These are phyloP conservation scores for Dasypolia templi DNA, from an alignment of 2,888 invertebrate species.

Conservation along the genomic window DNA sequence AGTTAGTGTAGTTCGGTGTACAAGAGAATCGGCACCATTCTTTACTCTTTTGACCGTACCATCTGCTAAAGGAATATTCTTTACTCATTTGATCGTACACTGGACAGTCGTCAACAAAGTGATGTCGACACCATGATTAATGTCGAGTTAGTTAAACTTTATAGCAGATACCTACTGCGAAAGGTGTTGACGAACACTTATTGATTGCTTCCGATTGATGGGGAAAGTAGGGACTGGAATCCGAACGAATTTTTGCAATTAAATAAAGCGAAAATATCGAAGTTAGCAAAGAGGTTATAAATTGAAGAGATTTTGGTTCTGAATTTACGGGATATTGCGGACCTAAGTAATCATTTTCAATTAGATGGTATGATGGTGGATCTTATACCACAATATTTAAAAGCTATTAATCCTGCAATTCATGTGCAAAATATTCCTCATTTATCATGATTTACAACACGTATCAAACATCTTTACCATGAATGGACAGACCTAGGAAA, in stretches of 20 bases:
- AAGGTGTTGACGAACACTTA: slow-evolving; percentile 38
- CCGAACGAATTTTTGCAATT: slow-evolving; percentile 12
- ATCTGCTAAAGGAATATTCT: too few species aligned
- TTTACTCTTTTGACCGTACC: too few species aligned
- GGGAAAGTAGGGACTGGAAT: slow-evolving; percentile 32
- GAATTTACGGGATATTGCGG: not conserved
- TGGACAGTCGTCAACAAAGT: not conserved
- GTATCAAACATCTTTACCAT: not conserved
- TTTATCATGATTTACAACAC: slow-evolving; percentile 14
- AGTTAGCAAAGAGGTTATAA: not conserved
- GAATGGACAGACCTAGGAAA: slow-evolving; percentile 6
- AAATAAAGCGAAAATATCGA: not conserved
- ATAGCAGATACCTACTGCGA: slow-evolving; percentile 31
- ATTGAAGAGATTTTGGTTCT: not conserved
- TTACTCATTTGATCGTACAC: slow-evolving; percentile 6
- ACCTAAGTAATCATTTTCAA: not conserved
- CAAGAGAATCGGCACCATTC: too few species aligned
- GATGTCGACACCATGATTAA: slow-evolving; percentile 7
- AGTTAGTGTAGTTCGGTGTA: too few species aligned
- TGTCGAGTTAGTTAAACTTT: slow-evolving; percentile 39
- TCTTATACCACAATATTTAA: not conserved
- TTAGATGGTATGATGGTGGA: too few species aligned
- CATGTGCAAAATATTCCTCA: not conserved
- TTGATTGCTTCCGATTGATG: slow-evolving; percentile 51
- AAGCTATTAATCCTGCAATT: slow-evolving; percentile 8